Conservation (phyloP, 1,140 invertebrate species). For the Anastrepha ludens region DNA sequence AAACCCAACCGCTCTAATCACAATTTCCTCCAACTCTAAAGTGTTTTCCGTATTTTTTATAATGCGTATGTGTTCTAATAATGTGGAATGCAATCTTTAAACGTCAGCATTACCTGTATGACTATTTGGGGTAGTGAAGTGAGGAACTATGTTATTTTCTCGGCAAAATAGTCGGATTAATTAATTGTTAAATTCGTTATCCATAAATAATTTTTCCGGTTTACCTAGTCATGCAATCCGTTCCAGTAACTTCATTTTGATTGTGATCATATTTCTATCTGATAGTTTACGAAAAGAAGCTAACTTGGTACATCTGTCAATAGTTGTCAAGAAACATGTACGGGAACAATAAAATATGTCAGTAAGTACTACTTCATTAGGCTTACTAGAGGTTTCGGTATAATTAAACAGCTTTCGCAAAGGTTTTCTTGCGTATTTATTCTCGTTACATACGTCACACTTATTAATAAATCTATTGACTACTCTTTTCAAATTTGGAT, state of each 20-base stretch:
- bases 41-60: no score
- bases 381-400: conserved; percentile 21
- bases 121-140: no score
- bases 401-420: conserved; percentile 23
- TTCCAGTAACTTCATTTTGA: background rate
- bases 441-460: conserved; percentile 31
- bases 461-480: conserved; percentile 46
- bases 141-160: no score
- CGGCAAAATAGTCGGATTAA: conserved; percentile 7
- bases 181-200: conserved; percentile 44
- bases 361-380: conserved; percentile 49
- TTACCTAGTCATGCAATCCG: conserved; percentile 40
- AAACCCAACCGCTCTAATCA: no score
- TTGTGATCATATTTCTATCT: conserved; percentile 24
- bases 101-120: no score
- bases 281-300: background rate
- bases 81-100: no score
- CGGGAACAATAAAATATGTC: conserved; percentile 20
- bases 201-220: conserved; percentile 13
- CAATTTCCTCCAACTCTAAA: no score
- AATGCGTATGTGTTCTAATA: no score
- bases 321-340: conserved; percentile 14
- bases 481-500: conserved; percentile 9
- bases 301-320: conserved; percentile 43
- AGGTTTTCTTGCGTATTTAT: conserved; percentile 51